Evolutionary conservation across 2,113 vertebrate species (phyloP), one percentile per base, ranked within the genome.

Genomic region (Baryphthengus martii): DNA sequence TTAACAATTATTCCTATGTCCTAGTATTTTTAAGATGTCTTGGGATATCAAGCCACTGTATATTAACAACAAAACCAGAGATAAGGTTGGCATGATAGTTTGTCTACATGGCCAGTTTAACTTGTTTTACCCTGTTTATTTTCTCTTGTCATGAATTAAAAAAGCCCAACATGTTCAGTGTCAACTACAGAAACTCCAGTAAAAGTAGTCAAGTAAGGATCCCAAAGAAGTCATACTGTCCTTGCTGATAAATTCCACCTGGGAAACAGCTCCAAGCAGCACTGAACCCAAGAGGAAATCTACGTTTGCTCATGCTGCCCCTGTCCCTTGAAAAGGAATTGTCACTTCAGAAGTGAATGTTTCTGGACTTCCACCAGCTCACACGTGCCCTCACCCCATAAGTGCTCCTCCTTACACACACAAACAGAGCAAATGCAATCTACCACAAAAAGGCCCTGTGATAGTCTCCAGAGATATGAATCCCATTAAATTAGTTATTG

Each of bases 401-500:
- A 65, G 17, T 31, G 2, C 2, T 2, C 47, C 47, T 14, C 8
- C 17, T 65, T 75, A 87, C 53, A 52, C 10, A 10, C 0, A 1
- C 42, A 86, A 90, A 65, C 26, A 77, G 6, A 88, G 11, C 8
- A 93, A 95, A 91, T 65, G 61, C n/a, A 94, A 18, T 42, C 50
- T 17, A 26, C 95, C 83, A 93, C 13, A 11, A 90, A 95, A 97
- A 96, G 20, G 10, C 82, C 77, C 96, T 93, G 75, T 93, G 96
- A 90, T 68, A 89, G 77, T 91, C 80, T 89, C 95, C 86, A 96
- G 95, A 96, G 95, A 89, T 90, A 86, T n/a, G 62, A 95, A 94
- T 89, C 47, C 85, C 79, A 97, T 97, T 95, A 97, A 97, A 96
- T 87, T 89, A 97, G 96, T 96, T 97, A 96, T 83, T 95, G 72